These are phyloP conservation scores for Chionis minor DNA, from an alignment of 2,113 vertebrate species.

Conservation along the genomic window DNA sequence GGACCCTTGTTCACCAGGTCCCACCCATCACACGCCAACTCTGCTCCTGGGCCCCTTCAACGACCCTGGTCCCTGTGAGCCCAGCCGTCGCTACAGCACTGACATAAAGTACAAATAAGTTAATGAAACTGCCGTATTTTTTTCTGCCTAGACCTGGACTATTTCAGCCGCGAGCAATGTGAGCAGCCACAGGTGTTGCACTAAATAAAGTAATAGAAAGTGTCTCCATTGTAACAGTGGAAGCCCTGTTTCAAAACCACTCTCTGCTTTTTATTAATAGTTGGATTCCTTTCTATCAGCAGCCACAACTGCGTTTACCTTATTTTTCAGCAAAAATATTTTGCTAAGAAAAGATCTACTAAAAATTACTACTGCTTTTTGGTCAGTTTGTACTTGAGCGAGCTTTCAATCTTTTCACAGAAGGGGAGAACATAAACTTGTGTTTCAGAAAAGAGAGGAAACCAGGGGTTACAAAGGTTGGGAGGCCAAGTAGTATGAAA, in stretches of 20 bases:
- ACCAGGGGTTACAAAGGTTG: slow-evolving; percentile 86
- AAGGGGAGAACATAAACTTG: slow-evolving; percentile 82
- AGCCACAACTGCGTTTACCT: slow-evolving; percentile 74
- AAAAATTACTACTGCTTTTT: slow-evolving; percentile 79
- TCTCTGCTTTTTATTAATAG: slow-evolving; percentile 87
- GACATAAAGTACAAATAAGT: slow-evolving; percentile 73
- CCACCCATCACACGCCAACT: neutral
- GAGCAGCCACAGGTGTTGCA: slow-evolving; percentile 82
- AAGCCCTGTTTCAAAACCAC: slow-evolving; percentile 79
- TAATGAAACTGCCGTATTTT: slow-evolving; percentile 74
- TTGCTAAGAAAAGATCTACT: slow-evolving; percentile 82
- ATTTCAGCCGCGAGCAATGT: slow-evolving; percentile 79
- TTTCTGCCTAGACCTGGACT: slow-evolving; percentile 74
- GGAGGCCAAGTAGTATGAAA: slow-evolving; percentile 84
- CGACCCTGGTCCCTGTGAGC: neutral
- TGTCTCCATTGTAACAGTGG: slow-evolving; percentile 83
- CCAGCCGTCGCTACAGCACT: neutral
- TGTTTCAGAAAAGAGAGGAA: slow-evolving; percentile 84
- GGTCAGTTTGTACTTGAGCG: slow-evolving; percentile 76
- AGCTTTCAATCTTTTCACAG: slow-evolving; percentile 83
- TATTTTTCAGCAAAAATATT: slow-evolving; percentile 80
- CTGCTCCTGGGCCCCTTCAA: neutral
- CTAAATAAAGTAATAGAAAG: slow-evolving; percentile 85
- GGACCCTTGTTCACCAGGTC: neutral
- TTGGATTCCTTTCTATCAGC: slow-evolving; percentile 84